Percentiles rank a stretch among this genome's conserved stretches.
phyloP scores from a whole-genome alignment of 1,140 invertebrate species.

The Agrypnia vestita region DNA sequence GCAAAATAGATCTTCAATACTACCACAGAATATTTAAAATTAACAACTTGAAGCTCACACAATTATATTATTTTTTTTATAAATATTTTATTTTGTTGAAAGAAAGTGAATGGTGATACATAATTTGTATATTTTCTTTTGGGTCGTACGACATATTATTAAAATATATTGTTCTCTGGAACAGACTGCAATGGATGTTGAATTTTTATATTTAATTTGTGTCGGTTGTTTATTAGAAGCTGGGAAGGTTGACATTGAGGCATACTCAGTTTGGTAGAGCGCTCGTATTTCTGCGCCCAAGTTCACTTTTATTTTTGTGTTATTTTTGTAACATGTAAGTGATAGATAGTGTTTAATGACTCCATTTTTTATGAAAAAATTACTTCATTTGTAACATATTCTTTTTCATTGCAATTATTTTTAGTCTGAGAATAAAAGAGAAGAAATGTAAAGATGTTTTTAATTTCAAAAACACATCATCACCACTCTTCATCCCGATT shows the following conservation, averaged over 20 bases:
- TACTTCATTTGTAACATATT: slow-evolving; percentile 57
- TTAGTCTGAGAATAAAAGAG: slow-evolving; percentile 55
- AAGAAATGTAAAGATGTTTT: slow-evolving; percentile 41
- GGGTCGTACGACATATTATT: slow-evolving; percentile 4
- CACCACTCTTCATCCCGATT: not conserved
- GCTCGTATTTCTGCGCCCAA: slow-evolving; percentile 23
- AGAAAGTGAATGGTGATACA: slow-evolving; percentile 25
- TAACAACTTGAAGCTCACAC: too few species aligned
- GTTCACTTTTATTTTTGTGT: slow-evolving; percentile 33
- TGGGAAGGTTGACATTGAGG: not conserved
- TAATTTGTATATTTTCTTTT: slow-evolving; percentile 15
- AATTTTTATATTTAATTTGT: slow-evolving; percentile 40
- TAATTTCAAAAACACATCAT: slow-evolving; percentile 8
- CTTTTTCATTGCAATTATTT: slow-evolving; percentile 56
- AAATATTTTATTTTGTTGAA: slow-evolving; percentile 3
- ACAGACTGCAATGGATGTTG: slow-evolving; percentile 42
- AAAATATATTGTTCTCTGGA: slow-evolving; percentile 18
- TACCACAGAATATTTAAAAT: too few species aligned
- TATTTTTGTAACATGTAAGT: slow-evolving; percentile 47
- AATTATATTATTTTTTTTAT: slow-evolving; percentile 13
- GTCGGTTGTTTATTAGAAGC: slow-evolving; percentile 3
- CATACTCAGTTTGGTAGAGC: slow-evolving; percentile 28
- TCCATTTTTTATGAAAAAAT: slow-evolving; percentile 56
- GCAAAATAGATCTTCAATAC: too few species aligned
- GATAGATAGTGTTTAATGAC: slow-evolving; percentile 47